Evolutionary conservation across 2,888 invertebrate genomes (phyloP).

Genomic region (Baronia brevicornis): DNA sequence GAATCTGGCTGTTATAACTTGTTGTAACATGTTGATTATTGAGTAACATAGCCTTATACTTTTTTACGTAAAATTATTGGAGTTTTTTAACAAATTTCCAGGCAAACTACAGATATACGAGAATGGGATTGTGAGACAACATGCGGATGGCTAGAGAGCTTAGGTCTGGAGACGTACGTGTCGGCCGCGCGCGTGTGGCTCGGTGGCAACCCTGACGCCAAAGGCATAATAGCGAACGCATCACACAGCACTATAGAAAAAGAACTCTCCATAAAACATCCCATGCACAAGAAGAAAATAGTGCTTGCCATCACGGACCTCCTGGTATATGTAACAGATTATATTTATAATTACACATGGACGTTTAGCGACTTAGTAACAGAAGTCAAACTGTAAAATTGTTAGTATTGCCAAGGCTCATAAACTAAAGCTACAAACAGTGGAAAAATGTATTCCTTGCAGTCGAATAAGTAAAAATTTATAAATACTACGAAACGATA

Average conservation of each 20-base stretch:
- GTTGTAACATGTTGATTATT: no score
- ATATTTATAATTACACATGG: neutral
- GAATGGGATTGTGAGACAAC: slow-evolving; percentile 89
- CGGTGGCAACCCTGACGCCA: slow-evolving; percentile 81
- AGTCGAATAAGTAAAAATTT: no score
- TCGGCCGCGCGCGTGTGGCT: slow-evolving; percentile 89
- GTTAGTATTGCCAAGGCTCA: no score
- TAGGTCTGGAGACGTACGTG: slow-evolving; percentile 86
- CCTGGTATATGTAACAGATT: slow-evolving; percentile 53
- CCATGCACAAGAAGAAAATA: slow-evolving; percentile 94
- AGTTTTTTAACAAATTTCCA: slow-evolving; percentile 38
- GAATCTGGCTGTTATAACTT: no score
- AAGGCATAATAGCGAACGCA: slow-evolving; percentile 80
- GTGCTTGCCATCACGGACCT: slow-evolving; percentile 82
- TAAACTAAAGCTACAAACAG: neutral
- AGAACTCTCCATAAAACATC: slow-evolving; percentile 87
- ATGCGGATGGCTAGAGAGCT: slow-evolving; percentile 86
- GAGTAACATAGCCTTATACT: no score
- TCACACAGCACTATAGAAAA: slow-evolving; percentile 91
- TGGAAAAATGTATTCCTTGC: no score
- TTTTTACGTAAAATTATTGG: no score
- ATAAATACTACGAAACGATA: no score
- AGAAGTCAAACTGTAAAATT: neutral
- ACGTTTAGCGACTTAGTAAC: neutral
- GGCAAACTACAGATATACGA: slow-evolving; percentile 83